A percentile compares a stretch with the other conserved stretches of the same genome.
Conservation (phyloP, 2,797 vertebrate species). For the Pseudopleuronectes americanus region DNA sequence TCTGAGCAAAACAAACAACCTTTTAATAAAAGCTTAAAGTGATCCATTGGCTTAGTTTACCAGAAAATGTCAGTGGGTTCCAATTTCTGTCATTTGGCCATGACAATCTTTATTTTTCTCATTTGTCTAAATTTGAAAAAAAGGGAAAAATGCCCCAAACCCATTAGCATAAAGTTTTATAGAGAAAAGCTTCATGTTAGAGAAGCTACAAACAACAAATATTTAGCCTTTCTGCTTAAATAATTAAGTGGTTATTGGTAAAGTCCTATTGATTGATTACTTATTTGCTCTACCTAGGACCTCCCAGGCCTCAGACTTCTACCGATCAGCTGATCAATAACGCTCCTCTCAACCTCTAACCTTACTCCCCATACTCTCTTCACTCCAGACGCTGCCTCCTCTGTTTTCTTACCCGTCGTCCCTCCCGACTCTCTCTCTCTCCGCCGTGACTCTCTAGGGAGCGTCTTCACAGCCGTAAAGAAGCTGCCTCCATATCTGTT, state of each 20-base stretch:
- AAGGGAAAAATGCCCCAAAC: not conserved
- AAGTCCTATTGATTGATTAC: not conserved
- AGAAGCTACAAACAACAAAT: not conserved
- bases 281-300: not conserved
- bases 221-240: not conserved
- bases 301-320: not conserved
- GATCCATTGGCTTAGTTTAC: not conserved
- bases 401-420: conserved; percentile 11
- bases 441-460: conserved; percentile 39
- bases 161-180: too few relatives aligned
- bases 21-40: too few relatives aligned
- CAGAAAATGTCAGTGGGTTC: not conserved
- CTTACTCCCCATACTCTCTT: conserved; percentile 1
- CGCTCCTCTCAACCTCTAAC: conserved; percentile 8
- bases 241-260: not conserved
- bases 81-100: not conserved
- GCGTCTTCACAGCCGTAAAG: conserved; percentile 24
- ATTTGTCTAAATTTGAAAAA: not conserved
- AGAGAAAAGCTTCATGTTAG: not conserved
- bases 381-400: not conserved
- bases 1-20: too few relatives aligned
- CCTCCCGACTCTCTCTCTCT: conserved; percentile 10
- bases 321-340: not conserved
- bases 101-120: not conserved
- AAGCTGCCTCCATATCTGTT: conserved; percentile 5